Evolutionary conservation across 2,113 vertebrate genomes (phyloP), one percentile per base, ranked within the genome.

Genomic region (Antennarius striatus): DNA sequence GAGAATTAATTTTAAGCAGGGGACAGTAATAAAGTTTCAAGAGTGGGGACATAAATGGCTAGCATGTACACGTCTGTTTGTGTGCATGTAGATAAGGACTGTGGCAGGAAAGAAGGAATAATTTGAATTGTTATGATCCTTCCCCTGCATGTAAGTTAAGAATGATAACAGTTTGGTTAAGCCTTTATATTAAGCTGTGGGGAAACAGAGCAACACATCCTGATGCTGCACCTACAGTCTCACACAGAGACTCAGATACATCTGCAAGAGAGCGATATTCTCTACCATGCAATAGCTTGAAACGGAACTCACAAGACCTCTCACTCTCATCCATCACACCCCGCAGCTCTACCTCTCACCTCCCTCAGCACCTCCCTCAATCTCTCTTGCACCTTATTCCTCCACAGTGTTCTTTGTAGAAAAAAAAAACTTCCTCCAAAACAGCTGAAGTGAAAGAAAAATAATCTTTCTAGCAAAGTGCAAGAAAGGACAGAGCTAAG

Each of bases 321-420:
- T 70, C 73, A 77, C 63, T 70, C 73, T 79, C 83, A 85, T 88
- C 84, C 76, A 81, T 89, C 83, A 88, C 76, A 84, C 75, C 81
- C 71, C 75, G 78, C 73, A 70, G 56, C 70, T 81, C 73, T 78
- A 63, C 66, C 63, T 84, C 80, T 84, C 75, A 71, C 84, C 82
- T 85, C 71, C 63, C 46, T 62, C 56, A 30, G 30, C 32, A 29
- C 72, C 65, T 63, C 71, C 78, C 63, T 74, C 69, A 9, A 36
- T 76, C 74, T 65, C 65, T 72, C 70, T 68, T 51, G 42, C 63
- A 62, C 56, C 54, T 58, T 17, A 64, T 86, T 84, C 70, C 70
- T 82, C 67, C 55, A n/a, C 67, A 69, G 17, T 78, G 59, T 65
- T 39, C 46, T 63, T 56, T 30, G 36, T 43, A 53, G 28, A 53